Evolutionary conservation across 2,797 vertebrate genomes (phyloP).

Genomic region (Melanotaenia trifasciata): DNA sequence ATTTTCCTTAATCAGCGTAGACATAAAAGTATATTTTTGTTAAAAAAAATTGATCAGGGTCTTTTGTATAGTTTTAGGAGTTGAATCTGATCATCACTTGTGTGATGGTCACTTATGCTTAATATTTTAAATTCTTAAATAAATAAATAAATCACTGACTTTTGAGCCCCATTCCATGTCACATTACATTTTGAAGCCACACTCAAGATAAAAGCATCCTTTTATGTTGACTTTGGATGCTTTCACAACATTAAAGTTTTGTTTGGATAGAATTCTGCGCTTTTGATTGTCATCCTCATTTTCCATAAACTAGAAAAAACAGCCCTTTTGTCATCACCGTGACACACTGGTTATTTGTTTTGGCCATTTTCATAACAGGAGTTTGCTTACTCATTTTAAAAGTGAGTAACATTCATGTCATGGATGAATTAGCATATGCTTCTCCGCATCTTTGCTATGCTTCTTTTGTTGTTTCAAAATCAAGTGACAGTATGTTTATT

Average conservation of each 20-base stretch:
- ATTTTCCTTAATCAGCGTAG: neutral
- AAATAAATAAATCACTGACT: neutral
- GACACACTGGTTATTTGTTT: constrained; percentile 49
- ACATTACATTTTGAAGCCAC: neutral
- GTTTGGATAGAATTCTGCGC: neutral
- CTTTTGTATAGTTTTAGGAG: neutral
- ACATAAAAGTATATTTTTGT: neutral
- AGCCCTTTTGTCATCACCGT: constrained; percentile 25
- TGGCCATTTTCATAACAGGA: constrained; percentile 22
- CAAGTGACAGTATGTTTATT: constrained; percentile 41
- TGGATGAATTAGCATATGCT: constrained; percentile 34
- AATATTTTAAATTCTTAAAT: neutral
- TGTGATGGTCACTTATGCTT: neutral
- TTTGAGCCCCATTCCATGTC: neutral
- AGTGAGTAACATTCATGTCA: constrained; percentile 41
- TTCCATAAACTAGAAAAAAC: constrained; percentile 38
- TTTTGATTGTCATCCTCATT: constrained; percentile 33
- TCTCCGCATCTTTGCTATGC: neutral
- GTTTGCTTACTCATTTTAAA: constrained; percentile 46
- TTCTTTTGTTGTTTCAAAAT: constrained; percentile 28
- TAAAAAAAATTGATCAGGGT: neutral
- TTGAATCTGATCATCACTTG: neutral
- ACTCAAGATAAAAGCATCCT: neutral
- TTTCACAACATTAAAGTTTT: neutral
- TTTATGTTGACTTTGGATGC: constrained; percentile 2